These are phyloP conservation scores for Anguilla pacifica DNA, from an alignment of 2,797 vertebrate species.

Conservation along the genomic window DNA sequence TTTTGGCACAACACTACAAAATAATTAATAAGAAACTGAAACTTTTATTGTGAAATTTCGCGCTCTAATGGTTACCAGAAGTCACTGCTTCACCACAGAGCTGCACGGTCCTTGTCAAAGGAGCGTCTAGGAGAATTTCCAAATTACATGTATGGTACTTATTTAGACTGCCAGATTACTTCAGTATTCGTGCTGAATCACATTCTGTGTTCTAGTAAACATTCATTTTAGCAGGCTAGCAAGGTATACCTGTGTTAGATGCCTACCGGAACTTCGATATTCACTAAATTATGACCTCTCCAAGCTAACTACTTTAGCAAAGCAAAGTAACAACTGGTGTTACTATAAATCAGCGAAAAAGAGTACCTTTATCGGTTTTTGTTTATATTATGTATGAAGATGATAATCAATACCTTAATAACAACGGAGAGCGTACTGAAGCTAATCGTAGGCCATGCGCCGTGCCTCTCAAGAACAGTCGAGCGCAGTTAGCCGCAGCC, in stretches of 20 bases:
- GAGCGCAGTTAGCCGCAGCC: slow-evolving; percentile 47
- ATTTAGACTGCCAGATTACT: background rate
- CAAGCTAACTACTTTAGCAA: background rate
- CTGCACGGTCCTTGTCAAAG: background rate
- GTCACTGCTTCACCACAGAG: background rate
- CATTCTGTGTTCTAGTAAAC: background rate
- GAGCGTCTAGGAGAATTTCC: background rate
- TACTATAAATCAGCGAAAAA: background rate
- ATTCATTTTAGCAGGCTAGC: background rate
- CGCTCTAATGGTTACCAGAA: background rate
- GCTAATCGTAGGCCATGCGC: slow-evolving; percentile 44
- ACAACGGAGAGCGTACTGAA: slow-evolving; percentile 32
- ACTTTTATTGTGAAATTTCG: background rate
- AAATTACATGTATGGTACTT: background rate
- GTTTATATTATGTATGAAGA: background rate
- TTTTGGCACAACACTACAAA: background rate
- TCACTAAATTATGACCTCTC: background rate
- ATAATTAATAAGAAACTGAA: background rate
- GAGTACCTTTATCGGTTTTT: background rate
- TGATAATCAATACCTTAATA: slow-evolving; percentile 55
- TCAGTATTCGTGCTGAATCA: background rate
- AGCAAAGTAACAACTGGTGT: background rate
- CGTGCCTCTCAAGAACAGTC: slow-evolving; percentile 54
- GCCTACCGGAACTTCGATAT: background rate
- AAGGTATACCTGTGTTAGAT: background rate